phyloP scores from a whole-genome alignment of 2,888 invertebrate genomes.

The Caenorhabditis auriculariae region DNA sequence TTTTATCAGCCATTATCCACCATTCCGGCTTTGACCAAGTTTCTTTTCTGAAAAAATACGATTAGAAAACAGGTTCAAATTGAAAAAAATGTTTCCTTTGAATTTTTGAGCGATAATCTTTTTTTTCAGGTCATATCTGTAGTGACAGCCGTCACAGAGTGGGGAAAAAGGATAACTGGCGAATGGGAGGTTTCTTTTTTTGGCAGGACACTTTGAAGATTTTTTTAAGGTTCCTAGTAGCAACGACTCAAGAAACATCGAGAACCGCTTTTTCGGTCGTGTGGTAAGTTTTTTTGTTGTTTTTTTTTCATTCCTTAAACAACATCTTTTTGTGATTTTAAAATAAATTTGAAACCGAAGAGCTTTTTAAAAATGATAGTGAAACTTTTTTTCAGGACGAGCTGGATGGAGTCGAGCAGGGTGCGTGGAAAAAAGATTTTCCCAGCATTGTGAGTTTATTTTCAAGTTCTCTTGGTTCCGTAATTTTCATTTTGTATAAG shows the following conservation, averaged over 20 bases:
- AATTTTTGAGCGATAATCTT: not conserved
- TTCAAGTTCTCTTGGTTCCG: too few relatives aligned
- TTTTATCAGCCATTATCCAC: too few relatives aligned
- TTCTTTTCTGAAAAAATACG: too few relatives aligned
- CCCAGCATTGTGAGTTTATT: too few relatives aligned
- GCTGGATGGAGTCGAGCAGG: too few relatives aligned
- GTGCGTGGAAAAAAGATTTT: too few relatives aligned
- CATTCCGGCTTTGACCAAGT: too few relatives aligned
- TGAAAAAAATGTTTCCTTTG: not conserved
- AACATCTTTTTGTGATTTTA: not conserved
- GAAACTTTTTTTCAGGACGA: too few relatives aligned
- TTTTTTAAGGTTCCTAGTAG: not conserved
- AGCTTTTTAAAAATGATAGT: not conserved
- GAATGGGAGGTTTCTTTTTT: slow-evolving; percentile 11
- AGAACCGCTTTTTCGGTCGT: too few relatives aligned
- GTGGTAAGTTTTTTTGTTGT: too few relatives aligned
- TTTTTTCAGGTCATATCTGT: slow-evolving; percentile 20
- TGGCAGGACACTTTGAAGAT: not conserved
- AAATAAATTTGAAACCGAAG: not conserved
- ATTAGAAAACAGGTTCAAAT: not conserved
- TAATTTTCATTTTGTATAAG: too few relatives aligned
- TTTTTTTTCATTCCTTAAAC: too few relatives aligned
- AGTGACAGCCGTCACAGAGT: slow-evolving; percentile 25
- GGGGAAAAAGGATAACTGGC: slow-evolving; percentile 13
- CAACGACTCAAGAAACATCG: not conserved